These are phyloP conservation scores for Anser cygnoides DNA, from an alignment of 2,113 vertebrate genomes.

Conservation along the genomic window DNA sequence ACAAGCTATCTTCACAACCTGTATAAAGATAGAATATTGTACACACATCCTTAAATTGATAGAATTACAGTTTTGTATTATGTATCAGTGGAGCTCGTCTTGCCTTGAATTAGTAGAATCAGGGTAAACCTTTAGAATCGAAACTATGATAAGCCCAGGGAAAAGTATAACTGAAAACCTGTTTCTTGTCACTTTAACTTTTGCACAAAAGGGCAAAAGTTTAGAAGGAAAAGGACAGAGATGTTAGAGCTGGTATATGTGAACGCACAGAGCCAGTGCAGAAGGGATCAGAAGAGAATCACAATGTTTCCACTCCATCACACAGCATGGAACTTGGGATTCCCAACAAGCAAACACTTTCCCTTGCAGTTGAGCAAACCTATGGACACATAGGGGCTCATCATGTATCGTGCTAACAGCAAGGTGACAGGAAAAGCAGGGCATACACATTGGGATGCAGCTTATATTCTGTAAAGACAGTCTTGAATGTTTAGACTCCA, in stretches of 20 bases:
- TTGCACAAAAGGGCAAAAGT: neutral
- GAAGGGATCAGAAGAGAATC: neutral
- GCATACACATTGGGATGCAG: neutral
- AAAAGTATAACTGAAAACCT: neutral
- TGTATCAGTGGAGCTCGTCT: neutral
- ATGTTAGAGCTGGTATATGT: neutral
- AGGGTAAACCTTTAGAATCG: neutral
- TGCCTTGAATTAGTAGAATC: neutral
- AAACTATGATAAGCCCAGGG: neutral
- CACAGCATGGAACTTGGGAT: neutral
- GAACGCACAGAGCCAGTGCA: neutral
- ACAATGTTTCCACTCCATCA: neutral
- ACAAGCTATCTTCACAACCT: neutral
- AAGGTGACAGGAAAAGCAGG: neutral
- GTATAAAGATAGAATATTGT: neutral
- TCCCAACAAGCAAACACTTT: neutral
- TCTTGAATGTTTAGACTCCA: neutral
- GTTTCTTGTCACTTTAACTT: neutral
- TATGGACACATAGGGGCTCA: neutral
- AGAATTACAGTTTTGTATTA: neutral
- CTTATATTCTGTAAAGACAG: fast-evolving
- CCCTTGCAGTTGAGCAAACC: neutral
- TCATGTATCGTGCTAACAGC: neutral
- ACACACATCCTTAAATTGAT: neutral
- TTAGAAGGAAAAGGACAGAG: neutral